Base-by-base conservation (phyloP, 2,797 vertebrate species). In the Okamejei kenojei region DNA sequence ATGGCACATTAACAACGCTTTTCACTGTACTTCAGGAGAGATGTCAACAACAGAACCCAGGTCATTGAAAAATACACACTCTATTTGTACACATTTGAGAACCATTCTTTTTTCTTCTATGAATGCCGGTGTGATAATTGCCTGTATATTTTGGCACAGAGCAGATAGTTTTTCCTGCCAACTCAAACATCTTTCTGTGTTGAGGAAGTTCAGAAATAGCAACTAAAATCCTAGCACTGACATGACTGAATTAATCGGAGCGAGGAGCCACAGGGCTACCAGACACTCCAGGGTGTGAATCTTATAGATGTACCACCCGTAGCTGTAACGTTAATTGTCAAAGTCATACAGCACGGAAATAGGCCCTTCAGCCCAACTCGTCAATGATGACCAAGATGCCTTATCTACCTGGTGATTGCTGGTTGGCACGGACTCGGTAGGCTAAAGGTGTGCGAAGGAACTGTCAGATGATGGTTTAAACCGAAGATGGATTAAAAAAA, bases 61-160 rank as follows among this genome's bases (percentile, higher is more conserved):
- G 54, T 26, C 38, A 15, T 58, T 92, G 71, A 23, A 45, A 45
- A 54, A 92, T 73, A n/a, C 90, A 91, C 7, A 92, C 74, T 13
- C 38, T 29, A 74, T 29, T 74, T 74, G 35, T 17, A 38, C 13
- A 38, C 74, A 35, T 54, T 45, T 54, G 21, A 29, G 65, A 38
- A 26, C 38, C 61, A 68, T 88, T 26, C 35, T 88, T 29, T 88
- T 65, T 68, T 88, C 19, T 32, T 65, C 61, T 35, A 7, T 88
- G 32, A 63, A 32, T 88, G 90, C 73, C 71, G 29, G 68, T 76
- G 45, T 9, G 45, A 13, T 73, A 92, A 92, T 92, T 45, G 23
- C 71, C 35, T 92, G 90, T 76, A 26, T 92, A 54, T 38, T 74
- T 92, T 92, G 90, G 90, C 90, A 26, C 90, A 45, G 68, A 76